Conservation (phyloP, 2,797 vertebrate species). For the Pygocentrus nattereri region DNA sequence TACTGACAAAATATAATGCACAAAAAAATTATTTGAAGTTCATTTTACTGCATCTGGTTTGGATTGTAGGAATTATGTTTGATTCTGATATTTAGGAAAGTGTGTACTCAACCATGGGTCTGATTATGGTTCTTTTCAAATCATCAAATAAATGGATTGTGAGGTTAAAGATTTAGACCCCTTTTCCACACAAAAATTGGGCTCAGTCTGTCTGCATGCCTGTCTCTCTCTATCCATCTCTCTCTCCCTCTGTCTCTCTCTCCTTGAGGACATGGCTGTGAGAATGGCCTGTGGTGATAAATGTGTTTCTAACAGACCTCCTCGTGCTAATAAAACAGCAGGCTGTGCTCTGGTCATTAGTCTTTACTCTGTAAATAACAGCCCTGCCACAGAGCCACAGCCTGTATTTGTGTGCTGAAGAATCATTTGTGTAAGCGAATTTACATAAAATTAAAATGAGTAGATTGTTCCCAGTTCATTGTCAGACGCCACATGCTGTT, state of each 20-base stretch:
- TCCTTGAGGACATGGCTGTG: conserved; percentile 34
- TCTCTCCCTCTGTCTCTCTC: conserved; percentile 41
- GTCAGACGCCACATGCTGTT: not conserved
- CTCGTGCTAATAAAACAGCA: conserved; percentile 68
- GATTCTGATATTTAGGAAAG: too few relatives aligned
- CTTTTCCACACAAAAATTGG: not conserved
- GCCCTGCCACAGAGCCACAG: conserved; percentile 28
- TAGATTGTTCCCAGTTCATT: not conserved
- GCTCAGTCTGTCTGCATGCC: not conserved
- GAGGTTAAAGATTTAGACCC: too few relatives aligned
- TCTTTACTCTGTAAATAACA: conserved; percentile 70
- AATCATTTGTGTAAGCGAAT: conserved; percentile 16
- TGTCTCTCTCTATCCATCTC: conserved; percentile 45
- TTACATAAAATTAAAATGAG: conserved; percentile 5
- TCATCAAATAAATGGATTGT: not conserved
- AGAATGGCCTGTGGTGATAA: conserved; percentile 60
- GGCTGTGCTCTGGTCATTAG: conserved; percentile 67
- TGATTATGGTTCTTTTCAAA: too few relatives aligned
- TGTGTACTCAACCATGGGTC: too few relatives aligned
- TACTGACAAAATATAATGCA: too few relatives aligned
- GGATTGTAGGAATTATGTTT: too few relatives aligned
- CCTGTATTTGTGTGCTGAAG: conserved; percentile 12
- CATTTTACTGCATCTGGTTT: too few relatives aligned
- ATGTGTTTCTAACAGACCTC: conserved; percentile 69
- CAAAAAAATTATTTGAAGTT: too few relatives aligned